Evolutionary conservation across 2,888 invertebrate species (phyloP), one percentile per base, ranked within the genome.

Genomic region (Drosophila birchii): DNA sequence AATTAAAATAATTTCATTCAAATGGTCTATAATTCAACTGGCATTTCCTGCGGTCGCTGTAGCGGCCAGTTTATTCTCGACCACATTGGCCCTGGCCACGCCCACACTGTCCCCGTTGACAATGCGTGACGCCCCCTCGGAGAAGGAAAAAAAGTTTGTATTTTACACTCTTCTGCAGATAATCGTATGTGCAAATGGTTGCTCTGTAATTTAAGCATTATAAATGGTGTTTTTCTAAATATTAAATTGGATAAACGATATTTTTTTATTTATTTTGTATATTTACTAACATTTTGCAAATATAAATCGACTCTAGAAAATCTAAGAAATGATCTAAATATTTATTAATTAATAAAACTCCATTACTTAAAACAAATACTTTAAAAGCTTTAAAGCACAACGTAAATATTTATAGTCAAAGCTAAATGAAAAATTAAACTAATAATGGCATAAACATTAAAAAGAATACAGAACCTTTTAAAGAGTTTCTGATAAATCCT

Each of bases 1-100:
- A 86, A 86, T 86, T 86, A 89, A 86, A 86, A 86, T 86, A 89
- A 86, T 86, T 89, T 86, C 82, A 80, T 82, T 87, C 88, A 87
- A 86, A 87, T 86, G 80, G 78, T 81, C 82, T 81, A 87, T 89
- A 86, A 86, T 86, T 86, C 85, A 87, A 76, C 79, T 87, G 78
- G 87, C 78, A 87, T 88, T 88, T 84, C 74, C 64, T 72, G 75
- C 64, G 72, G 81, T 80, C 32, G 66, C 72, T 75, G 80, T 78
- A 63, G 59, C 68, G 69, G 71, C 78, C 75, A 72, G 73, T 76
- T 79, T 78, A 71, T 57, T 69, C 62, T 58, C 43, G 45, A 59
- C 44, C 73, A 38, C 53, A 47, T 36, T 47, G 58, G 54, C 38
- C 59, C n/a, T 26, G 53, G 14, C 71, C 75, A 69, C 74, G 72